phyloP scores from a whole-genome alignment of 2,113 vertebrate genomes.

The Isichthys henryi region DNA sequence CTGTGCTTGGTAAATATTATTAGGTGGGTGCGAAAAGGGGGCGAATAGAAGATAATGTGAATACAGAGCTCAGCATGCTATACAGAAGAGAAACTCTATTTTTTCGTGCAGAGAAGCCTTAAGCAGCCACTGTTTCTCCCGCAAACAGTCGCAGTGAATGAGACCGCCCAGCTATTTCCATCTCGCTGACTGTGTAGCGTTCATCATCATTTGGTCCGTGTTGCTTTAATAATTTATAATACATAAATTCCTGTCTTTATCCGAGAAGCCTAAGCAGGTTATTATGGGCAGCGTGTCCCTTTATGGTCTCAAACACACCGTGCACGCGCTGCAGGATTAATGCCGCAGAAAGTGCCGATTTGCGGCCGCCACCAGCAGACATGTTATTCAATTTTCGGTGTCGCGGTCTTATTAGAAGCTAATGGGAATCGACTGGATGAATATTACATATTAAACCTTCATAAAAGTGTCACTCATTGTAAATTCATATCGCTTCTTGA shows the following conservation, averaged over 20 bases:
- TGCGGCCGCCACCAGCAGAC: background rate
- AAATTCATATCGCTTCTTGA: constrained; percentile 11
- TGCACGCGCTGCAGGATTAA: background rate
- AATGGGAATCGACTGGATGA: constrained; percentile 8
- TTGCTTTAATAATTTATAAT: background rate
- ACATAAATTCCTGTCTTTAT: background rate
- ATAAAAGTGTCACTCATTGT: constrained; percentile 22
- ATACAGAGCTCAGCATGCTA: background rate
- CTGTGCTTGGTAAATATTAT: background rate
- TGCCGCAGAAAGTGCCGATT: background rate
- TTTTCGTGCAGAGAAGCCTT: background rate
- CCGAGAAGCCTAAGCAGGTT: background rate
- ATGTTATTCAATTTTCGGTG: constrained; percentile 14
- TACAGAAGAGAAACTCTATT: background rate
- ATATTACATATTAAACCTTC: constrained; percentile 22
- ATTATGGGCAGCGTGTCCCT: background rate
- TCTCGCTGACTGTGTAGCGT: background rate
- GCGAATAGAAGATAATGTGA: background rate
- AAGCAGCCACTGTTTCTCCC: background rate
- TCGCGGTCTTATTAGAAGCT: constrained; percentile 11
- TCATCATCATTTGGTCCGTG: background rate
- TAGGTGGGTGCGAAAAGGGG: background rate
- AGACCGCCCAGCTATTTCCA: background rate
- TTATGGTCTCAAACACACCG: background rate
- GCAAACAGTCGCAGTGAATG: background rate